Evolutionary conservation across 2,113 vertebrate species (phyloP).

Genomic region (Hyperopisus bebe): DNA sequence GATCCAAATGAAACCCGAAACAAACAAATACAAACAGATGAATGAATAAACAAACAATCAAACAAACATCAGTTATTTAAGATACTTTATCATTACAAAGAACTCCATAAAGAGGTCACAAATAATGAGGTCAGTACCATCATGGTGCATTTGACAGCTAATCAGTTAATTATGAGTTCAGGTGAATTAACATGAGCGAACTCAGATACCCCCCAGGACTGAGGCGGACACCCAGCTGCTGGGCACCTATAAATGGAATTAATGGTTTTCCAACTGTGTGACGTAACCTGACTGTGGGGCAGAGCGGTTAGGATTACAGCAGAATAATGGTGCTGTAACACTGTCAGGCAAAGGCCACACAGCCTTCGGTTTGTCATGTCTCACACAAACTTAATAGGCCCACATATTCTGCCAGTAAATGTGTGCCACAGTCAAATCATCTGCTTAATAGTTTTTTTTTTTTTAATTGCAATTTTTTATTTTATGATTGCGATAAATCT

Average conservation of each 20-base stretch:
- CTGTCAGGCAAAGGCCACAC: background rate
- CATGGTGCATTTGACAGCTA: background rate
- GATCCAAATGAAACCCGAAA: background rate
- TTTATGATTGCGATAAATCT: background rate
- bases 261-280: background rate
- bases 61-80: background rate
- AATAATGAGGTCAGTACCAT: background rate
- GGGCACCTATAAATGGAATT: background rate
- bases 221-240: background rate
- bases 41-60: background rate
- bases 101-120: background rate
- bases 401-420: background rate
- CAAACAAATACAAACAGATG: background rate
- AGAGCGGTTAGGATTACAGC: background rate
- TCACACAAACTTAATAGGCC: background rate
- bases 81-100: background rate
- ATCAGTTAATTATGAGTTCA: background rate
- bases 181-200: background rate
- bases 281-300: background rate
- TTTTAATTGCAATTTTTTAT: background rate
- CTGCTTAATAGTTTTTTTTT: background rate
- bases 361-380: background rate
- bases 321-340: background rate
- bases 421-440: background rate
- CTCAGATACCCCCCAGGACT: background rate